A percentile compares a stretch with the other conserved stretches of the same genome.
Evolutionary conservation across 2,113 vertebrate species (phyloP).

Genomic region (Tupaia chinensis): DNA sequence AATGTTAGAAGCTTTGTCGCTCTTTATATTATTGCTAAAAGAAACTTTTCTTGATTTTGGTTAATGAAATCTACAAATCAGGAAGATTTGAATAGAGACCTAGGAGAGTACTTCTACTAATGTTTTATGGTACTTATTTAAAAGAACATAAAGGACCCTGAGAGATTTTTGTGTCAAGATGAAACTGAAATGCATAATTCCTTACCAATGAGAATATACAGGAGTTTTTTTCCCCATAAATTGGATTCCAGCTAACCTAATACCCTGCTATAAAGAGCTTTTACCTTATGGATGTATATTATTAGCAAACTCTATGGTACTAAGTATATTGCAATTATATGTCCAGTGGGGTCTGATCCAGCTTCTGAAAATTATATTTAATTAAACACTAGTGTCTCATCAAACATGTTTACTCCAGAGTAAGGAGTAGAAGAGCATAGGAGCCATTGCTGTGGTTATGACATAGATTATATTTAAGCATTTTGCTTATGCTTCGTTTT

Average conservation of each 20-base stretch:
- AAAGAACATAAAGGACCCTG: constrained; percentile 73
- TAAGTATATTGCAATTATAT: constrained; percentile 69
- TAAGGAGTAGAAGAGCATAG: background rate
- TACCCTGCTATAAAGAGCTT: constrained; percentile 46
- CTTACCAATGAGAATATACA: constrained; percentile 67
- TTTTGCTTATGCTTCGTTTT: constrained; percentile 43
- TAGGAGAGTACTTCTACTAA: constrained; percentile 62
- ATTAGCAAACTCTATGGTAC: constrained; percentile 62
- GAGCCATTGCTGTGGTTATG: background rate
- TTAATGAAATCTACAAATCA: constrained; percentile 81
- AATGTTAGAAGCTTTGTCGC: constrained; percentile 1
- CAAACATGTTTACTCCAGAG: constrained; percentile 8
- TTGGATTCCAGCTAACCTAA: constrained; percentile 64
- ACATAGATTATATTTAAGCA: background rate
- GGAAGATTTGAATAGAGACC: constrained; percentile 57
- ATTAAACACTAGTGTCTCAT: constrained; percentile 64
- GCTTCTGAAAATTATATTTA: constrained; percentile 68
- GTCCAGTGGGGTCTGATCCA: constrained; percentile 60
- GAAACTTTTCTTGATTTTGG: constrained; percentile 63
- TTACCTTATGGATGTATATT: constrained; percentile 71
- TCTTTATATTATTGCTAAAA: constrained; percentile 41
- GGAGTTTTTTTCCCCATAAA: constrained; percentile 47
- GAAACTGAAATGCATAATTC: constrained; percentile 68
- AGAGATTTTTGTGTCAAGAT: constrained; percentile 67
- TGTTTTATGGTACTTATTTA: constrained; percentile 72